These are phyloP conservation scores for Phalacrocorax carbo DNA, from an alignment of 2,113 vertebrate genomes.

Conservation along the genomic window DNA sequence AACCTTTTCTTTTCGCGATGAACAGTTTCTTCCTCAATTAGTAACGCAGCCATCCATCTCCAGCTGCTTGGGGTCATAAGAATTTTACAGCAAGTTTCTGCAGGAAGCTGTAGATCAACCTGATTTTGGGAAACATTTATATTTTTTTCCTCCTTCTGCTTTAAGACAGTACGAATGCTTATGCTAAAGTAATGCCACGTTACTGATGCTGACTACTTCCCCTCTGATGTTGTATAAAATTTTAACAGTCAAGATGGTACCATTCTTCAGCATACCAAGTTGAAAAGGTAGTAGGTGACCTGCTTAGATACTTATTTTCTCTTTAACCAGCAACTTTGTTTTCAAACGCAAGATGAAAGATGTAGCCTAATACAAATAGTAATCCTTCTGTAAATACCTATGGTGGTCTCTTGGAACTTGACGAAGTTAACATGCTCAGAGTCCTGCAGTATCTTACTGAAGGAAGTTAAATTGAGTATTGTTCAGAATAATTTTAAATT, in stretches of 20 bases:
- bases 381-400: neutral
- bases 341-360: neutral
- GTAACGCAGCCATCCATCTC: neutral
- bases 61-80: neutral
- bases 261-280: neutral
- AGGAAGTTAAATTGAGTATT: neutral
- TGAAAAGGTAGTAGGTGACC: neutral
- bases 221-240: neutral
- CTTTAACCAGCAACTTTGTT: neutral
- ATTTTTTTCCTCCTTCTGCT: neutral
- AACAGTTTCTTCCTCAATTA: neutral
- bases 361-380: neutral
- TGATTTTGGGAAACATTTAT: neutral
- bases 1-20: neutral
- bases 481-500: neutral
- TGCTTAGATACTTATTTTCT: neutral
- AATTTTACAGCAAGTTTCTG: neutral
- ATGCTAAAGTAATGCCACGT: neutral
- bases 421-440: neutral
- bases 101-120: neutral
- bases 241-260: neutral
- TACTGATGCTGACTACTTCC: neutral
- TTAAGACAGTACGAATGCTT: neutral
- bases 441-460: neutral
- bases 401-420: fast-evolving